phyloP scores from a whole-genome alignment of 2,797 vertebrate genomes.

The Amazona finschi region DNA sequence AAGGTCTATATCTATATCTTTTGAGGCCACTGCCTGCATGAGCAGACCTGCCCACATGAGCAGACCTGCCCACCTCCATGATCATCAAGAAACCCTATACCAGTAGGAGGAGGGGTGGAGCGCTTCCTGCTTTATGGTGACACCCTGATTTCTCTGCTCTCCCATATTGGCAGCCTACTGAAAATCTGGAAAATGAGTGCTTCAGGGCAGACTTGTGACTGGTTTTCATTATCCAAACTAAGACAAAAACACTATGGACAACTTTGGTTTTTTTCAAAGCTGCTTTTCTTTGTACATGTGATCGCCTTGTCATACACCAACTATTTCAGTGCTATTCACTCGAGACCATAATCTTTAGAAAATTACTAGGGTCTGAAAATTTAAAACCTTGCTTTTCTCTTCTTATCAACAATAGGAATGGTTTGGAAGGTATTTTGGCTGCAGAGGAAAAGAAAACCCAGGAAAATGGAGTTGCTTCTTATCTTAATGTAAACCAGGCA shows the following conservation, averaged over 20 bases:
- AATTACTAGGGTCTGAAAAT: not conserved
- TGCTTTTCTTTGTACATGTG: not conserved
- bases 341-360: not conserved
- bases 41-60: not conserved
- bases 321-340: not conserved
- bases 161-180: not conserved
- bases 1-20: fast-evolving
- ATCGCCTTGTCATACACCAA: not conserved
- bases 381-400: not conserved
- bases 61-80: not conserved
- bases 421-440: not conserved
- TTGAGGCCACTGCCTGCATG: not conserved
- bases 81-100: not conserved
- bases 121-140: not conserved
- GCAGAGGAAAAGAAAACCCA: not conserved
- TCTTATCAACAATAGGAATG: not conserved
- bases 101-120: not conserved
- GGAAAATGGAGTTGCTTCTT: not conserved
- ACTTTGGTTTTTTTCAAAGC: not conserved
- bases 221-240: not conserved
- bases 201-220: not conserved
- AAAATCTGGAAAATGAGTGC: not conserved
- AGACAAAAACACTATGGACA: not conserved
- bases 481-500: not conserved
- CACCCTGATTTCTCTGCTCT: not conserved